phyloP scores from a whole-genome alignment of 1,140 invertebrate species.

The Pachyrhynchus sulphureomaculatus region DNA sequence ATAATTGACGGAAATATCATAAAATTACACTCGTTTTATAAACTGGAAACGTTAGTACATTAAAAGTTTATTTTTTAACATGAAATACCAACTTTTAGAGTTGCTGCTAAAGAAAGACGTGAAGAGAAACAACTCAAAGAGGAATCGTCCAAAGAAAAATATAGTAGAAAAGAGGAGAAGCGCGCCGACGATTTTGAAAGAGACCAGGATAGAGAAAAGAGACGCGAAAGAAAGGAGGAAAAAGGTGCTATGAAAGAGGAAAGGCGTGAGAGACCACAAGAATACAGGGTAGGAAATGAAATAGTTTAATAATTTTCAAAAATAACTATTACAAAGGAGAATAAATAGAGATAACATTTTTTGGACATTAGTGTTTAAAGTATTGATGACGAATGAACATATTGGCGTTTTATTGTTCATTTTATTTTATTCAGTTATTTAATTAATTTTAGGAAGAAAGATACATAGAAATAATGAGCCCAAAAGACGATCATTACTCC shows the following conservation, averaged over 20 bases:
- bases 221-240: conserved; percentile 40
- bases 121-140: conserved; percentile 37
- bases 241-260: conserved; percentile 27
- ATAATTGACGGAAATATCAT: too few relatives aligned
- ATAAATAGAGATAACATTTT: too few relatives aligned
- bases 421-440: neutral
- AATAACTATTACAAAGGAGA: neutral
- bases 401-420: neutral
- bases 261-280: neutral
- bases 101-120: conserved; percentile 34
- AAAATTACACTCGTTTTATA: too few relatives aligned
- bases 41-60: too few relatives aligned
- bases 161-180: conserved; percentile 55
- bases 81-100: too few relatives aligned
- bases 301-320: neutral
- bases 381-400: too few relatives aligned
- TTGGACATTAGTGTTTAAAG: too few relatives aligned
- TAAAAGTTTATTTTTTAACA: too few relatives aligned
- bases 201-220: conserved; percentile 46
- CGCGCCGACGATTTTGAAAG: conserved; percentile 52
- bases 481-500: conserved; percentile 48
- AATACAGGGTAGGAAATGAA: conserved; percentile 21
- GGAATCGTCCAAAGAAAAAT: conserved; percentile 54
- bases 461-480: conserved; percentile 47
- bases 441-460: conserved; percentile 53